Base-by-base conservation (phyloP, 2,888 invertebrate genomes). In the Nephrocerus scutellatus region DNA sequence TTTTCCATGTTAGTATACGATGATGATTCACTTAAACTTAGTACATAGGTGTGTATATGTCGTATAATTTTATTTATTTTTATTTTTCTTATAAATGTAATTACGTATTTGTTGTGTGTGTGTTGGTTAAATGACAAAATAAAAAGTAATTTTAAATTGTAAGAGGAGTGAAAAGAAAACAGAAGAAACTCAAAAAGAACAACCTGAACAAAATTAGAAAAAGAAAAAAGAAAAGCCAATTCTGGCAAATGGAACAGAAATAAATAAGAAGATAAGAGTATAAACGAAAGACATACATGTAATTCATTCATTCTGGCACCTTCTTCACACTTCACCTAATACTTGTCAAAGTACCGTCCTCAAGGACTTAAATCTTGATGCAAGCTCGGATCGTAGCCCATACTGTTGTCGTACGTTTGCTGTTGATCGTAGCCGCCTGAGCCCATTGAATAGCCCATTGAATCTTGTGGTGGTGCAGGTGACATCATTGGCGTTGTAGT, bases 401-500 rank as follows among this genome's bases (percentile, higher is more conserved):
- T 85, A 68, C 86, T 83, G 59, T 85, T 86, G 70, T 89, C 89
- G 70, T 89, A 89, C 50, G 81, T 80, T 54, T 86, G 84, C 72
- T 84, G 83, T 61, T 86, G 86, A 71, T 91, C 90, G 66, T 89
- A 90, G 48, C 88, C 88, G 68, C 82, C 87, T 62, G 91, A 87
- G 47, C 88, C 89, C 80, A 91, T 85, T 55, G 86, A 84, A 73
- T 91, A 91, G 47, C 89, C 89, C 80, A 90, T 88, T 58, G 87
- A 86, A 72, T 91, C 90, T 74, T 89, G 89, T 43, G 86, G 82
- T 45, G 87, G 87, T 59, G 89, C 90, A 53, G 91, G 91, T 43
- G 89, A 90, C 89, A 92, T 90, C 86, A 91, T 88, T 40, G 90
- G 91, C 55, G 90, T 90, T 44, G 90, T 86, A 43, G 89, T 87